A percentile compares a stretch with the other conserved stretches of the same genome.
Evolutionary conservation across 2,888 invertebrate genomes (phyloP).

Genomic region (Sceliomorpha sp.): DNA sequence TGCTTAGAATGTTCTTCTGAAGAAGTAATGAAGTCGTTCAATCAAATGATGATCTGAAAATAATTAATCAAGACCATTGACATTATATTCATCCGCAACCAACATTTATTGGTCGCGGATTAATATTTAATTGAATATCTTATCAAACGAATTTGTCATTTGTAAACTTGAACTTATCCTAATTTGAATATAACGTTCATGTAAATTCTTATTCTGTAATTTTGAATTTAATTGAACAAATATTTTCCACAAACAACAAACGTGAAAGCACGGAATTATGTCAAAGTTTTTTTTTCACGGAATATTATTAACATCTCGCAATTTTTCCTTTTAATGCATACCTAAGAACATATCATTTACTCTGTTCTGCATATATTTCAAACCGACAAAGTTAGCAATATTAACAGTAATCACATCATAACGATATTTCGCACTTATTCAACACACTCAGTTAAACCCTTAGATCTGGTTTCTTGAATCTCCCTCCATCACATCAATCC

Average conservation of each 20-base stretch:
- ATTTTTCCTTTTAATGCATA: too few species aligned
- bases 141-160: too few species aligned
- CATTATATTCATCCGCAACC: background rate
- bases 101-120: background rate
- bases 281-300: too few species aligned
- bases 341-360: too few species aligned
- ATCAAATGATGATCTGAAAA: slow-evolving; percentile 8
- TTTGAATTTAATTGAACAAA: too few species aligned
- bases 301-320: too few species aligned
- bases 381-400: background rate
- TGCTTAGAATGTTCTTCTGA: slow-evolving; percentile 2
- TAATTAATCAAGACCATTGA: background rate
- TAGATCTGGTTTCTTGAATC: slow-evolving; percentile 50
- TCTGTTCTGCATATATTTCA: background rate
- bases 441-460: slow-evolving; percentile 38
- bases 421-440: slow-evolving; percentile 26
- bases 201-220: too few species aligned
- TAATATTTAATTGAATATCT: background rate
- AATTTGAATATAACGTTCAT: too few species aligned
- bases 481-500: slow-evolving; percentile 36
- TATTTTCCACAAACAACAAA: too few species aligned
- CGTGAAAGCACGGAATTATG: too few species aligned
- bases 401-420: slow-evolving; percentile 26
- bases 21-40: background rate
- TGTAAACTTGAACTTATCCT: too few species aligned